A percentile compares a stretch with the other conserved stretches of the same genome.
Conservation (phyloP, 2,113 vertebrate genomes). For the Cololabis saira region DNA sequence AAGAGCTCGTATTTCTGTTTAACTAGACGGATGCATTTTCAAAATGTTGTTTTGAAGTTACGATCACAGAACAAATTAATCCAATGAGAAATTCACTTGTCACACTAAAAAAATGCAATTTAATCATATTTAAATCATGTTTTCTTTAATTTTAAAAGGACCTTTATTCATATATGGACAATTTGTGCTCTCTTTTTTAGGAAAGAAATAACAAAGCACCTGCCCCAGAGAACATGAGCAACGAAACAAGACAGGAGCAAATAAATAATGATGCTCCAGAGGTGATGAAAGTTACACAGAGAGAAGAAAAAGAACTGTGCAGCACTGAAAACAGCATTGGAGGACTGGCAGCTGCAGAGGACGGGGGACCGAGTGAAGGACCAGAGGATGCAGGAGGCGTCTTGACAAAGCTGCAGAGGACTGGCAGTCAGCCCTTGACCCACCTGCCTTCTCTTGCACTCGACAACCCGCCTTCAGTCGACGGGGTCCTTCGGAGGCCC, state of each 20-base stretch:
- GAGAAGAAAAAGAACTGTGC: constrained; percentile 2
- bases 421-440: constrained; percentile 47
- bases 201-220: constrained; percentile 39
- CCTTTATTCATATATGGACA: too few relatives aligned
- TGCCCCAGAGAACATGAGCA: constrained; percentile 12
- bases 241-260: constrained; percentile 1
- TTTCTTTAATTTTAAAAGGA: too few relatives aligned
- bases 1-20: too few relatives aligned
- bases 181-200: constrained; percentile 48
- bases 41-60: too few relatives aligned
- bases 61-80: too few relatives aligned
- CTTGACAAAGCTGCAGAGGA: constrained; percentile 34
- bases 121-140: too few relatives aligned
- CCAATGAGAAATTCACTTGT: too few relatives aligned
- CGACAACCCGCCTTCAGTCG: constrained; percentile 9
- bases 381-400: constrained; percentile 12
- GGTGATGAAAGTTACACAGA: neutral
- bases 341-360: constrained; percentile 13
- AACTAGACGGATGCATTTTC: too few relatives aligned
- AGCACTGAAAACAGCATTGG: neutral
- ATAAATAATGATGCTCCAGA: constrained; percentile 13
- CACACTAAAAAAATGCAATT: too few relatives aligned
- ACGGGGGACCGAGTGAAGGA: neutral
- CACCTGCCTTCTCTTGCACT: constrained; percentile 59
- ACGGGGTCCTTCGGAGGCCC: constrained; percentile 59